Evolutionary conservation across 2,113 vertebrate species (phyloP).

Genomic region (Rhizomys pruinosus): DNA sequence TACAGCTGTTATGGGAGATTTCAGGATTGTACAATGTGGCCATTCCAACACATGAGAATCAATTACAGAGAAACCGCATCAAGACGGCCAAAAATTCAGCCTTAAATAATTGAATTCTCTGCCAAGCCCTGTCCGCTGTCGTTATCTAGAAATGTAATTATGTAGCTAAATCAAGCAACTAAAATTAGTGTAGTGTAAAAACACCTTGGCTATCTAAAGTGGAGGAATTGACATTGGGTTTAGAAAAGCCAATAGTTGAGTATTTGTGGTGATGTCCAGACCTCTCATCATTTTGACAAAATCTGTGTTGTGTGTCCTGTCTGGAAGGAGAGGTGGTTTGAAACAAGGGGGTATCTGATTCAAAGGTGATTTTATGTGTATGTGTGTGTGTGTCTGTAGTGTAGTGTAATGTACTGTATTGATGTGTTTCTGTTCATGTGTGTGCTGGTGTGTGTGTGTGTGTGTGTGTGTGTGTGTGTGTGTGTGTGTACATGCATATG

Average conservation of each 20-base stretch:
- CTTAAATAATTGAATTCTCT: constrained; percentile 86
- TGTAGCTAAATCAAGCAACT: constrained; percentile 83
- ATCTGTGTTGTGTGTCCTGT: constrained; percentile 21
- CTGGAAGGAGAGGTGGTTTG: not conserved
- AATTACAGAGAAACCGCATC: constrained; percentile 84
- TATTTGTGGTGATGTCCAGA: not conserved
- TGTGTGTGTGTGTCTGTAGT: not conserved
- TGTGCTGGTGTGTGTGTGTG: too few relatives aligned
- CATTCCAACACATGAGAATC: constrained; percentile 78
- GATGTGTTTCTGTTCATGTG: too few relatives aligned
- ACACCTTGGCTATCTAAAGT: constrained; percentile 72
- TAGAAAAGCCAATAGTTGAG: constrained; percentile 66
- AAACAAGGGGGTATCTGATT: not conserved
- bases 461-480: not conserved
- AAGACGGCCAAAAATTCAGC: constrained; percentile 79
- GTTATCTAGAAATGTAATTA: constrained; percentile 86
- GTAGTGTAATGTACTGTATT: too few relatives aligned
- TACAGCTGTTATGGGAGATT: constrained; percentile 71
- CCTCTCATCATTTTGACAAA: constrained; percentile 9
- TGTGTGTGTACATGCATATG: not conserved
- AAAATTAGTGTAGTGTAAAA: constrained; percentile 83
- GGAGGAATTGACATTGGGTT: constrained; percentile 62
- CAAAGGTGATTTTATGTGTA: constrained; percentile 56
- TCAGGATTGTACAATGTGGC: constrained; percentile 37
- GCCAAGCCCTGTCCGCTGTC: constrained; percentile 82